Evolutionary conservation across 2,888 invertebrate genomes (phyloP).

Genomic region (Aquatica leii): DNA sequence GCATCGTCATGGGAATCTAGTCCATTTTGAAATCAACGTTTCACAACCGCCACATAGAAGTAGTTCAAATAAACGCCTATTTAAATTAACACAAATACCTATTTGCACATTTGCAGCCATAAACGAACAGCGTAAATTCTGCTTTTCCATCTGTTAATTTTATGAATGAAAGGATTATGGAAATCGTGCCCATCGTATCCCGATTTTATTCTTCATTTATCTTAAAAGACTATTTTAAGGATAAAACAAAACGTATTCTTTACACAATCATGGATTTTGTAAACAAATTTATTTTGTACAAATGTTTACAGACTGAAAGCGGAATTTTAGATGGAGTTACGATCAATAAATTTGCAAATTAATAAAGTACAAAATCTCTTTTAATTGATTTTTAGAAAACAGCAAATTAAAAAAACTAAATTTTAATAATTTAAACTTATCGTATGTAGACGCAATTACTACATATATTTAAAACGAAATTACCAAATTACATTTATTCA

Average conservation of each 20-base stretch:
- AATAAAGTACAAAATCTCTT: too few species aligned
- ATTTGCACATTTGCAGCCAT: slow-evolving; percentile 31
- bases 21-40: slow-evolving; percentile 45
- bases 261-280: neutral
- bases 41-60: slow-evolving; percentile 40
- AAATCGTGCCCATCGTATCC: slow-evolving; percentile 3
- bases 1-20: slow-evolving; percentile 48
- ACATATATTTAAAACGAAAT: too few species aligned
- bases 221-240: slow-evolving; percentile 1
- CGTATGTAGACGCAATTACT: too few species aligned
- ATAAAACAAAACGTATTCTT: neutral
- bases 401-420: too few species aligned
- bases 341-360: too few species aligned
- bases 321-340: too few species aligned
- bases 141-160: slow-evolving; percentile 22
- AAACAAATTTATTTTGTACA: slow-evolving; percentile 8
- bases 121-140: slow-evolving; percentile 14
- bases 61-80: slow-evolving; percentile 45
- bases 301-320: too few species aligned
- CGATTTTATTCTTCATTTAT: slow-evolving; percentile 16
- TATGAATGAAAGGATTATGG: slow-evolving; percentile 20
- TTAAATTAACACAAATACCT: slow-evolving; percentile 43
- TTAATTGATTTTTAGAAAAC: too few species aligned
- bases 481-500: too few species aligned
- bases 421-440: too few species aligned